Evolutionary conservation across 2,113 vertebrate genomes (phyloP).

Genomic region (Pomatorhinus ruficollis): DNA sequence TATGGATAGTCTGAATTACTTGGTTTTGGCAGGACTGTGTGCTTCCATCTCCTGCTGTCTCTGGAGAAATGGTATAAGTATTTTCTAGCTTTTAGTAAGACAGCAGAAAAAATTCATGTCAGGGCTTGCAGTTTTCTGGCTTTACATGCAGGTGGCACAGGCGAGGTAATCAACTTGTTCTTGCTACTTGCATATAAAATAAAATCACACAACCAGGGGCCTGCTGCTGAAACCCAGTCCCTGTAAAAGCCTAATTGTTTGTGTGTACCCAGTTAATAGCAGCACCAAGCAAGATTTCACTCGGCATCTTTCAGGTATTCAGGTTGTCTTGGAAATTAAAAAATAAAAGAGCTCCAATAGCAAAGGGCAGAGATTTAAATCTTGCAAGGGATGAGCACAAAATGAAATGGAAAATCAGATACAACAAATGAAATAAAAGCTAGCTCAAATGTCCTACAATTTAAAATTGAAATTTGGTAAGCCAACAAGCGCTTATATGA

Average conservation of each 20-base stretch:
- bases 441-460: background rate
- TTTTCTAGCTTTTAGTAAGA: background rate
- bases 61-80: background rate
- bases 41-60: background rate
- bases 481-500: background rate
- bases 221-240: constrained; percentile 64
- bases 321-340: background rate
- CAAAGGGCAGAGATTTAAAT: background rate
- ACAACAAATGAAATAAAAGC: background rate
- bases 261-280: constrained; percentile 17
- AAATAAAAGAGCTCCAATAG: background rate
- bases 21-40: background rate
- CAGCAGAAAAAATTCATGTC: constrained; percentile 59
- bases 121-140: constrained; percentile 39
- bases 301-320: background rate
- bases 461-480: background rate
- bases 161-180: constrained; percentile 68
- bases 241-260: constrained; percentile 73
- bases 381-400: background rate
- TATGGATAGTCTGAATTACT: background rate
- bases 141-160: constrained; percentile 51
- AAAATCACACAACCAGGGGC: constrained; percentile 67
- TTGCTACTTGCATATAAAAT: constrained; percentile 68
- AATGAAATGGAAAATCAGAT: background rate
- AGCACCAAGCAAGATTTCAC: background rate